Conservation (phyloP, 2,888 invertebrate genomes). For the Cataglyphis rosenhaueri region DNA sequence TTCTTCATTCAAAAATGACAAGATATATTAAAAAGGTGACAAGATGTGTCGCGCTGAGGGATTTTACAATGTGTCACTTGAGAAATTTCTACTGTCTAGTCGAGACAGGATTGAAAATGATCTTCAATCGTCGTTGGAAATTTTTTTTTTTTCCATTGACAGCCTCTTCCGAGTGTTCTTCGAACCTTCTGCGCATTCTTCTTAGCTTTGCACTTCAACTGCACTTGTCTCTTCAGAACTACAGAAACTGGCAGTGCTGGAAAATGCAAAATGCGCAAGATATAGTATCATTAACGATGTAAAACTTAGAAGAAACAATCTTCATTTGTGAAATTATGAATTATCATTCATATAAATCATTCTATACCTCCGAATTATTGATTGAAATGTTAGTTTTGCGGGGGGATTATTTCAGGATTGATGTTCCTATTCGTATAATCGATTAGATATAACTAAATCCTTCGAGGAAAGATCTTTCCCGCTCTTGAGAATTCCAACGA, state of each 20-base stretch:
- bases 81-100: slow-evolving; percentile 5
- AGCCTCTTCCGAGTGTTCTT: not conserved
- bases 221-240: slow-evolving; percentile 35
- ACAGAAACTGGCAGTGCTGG: not conserved
- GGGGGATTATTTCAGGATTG: not conserved
- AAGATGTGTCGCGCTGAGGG: not conserved
- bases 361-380: not conserved
- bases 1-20: not conserved
- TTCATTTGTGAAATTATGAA: not conserved
- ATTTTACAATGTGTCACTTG: not conserved
- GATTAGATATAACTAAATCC: not conserved
- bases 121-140: not conserved
- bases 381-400: not conserved
- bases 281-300: not conserved
- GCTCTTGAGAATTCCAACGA: slow-evolving; percentile 7
- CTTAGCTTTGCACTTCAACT: slow-evolving; percentile 50
- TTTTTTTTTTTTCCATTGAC: not conserved
- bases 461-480: not conserved
- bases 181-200: not conserved
- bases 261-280: slow-evolving; percentile 22
- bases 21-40: not conserved
- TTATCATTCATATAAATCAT: not conserved
- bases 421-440: not conserved
- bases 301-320: not conserved
- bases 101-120: not conserved